Base-by-base conservation (phyloP, 2,888 invertebrate genomes). In the Meghimatium bilineatum region DNA sequence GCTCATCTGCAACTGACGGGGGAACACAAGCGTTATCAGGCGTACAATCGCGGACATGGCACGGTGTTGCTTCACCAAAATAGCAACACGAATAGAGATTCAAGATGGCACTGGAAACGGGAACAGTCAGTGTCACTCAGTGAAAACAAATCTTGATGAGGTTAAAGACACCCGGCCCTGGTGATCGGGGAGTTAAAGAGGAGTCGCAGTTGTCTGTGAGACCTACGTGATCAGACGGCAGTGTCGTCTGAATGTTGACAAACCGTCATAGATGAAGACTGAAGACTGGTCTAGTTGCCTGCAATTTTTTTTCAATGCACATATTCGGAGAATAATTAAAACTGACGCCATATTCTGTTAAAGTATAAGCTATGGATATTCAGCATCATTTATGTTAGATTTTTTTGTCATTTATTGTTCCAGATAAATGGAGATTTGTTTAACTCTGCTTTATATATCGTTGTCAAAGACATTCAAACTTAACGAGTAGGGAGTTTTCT, bases 1-100 rank as follows among this genome's bases (percentile, higher is more conserved):
- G 49, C 44, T 10, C 81, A 74, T 81, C 81, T 60, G n/a, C 23
- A 52, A 71, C 34, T 56, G 69, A 80, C 71, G 69, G 80, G 63
- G 26, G 44, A n/a, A 63, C 78, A 63, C 78, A 32, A 56, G 80
- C 23, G 71, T 34, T 80, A 69, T 36, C 80, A 32, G 0, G 79
- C 71, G 36, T 49, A 71, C 69, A 80, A 80, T 56, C 34, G 36
- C 17, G 20, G 38, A 23, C 71, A 52, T 56, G 56, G 56, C 14
- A 71, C 56, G n/a, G 69, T 52, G 34, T 17, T 36, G 26, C 17
- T 69, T 20, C 56, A 14, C 29, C 36, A 80, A 80, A 69, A 80
- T 52, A 71, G 67, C 56, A 67, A 29, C 79, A 1, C 32, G 44
- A 66, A 14, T 36, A 76, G 63, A 60, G 77, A 3, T 77, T 0